Evolutionary conservation across 2,113 vertebrate species (phyloP), one percentile per base, ranked within the genome.

Genomic region (Toxotes jaculatrix): DNA sequence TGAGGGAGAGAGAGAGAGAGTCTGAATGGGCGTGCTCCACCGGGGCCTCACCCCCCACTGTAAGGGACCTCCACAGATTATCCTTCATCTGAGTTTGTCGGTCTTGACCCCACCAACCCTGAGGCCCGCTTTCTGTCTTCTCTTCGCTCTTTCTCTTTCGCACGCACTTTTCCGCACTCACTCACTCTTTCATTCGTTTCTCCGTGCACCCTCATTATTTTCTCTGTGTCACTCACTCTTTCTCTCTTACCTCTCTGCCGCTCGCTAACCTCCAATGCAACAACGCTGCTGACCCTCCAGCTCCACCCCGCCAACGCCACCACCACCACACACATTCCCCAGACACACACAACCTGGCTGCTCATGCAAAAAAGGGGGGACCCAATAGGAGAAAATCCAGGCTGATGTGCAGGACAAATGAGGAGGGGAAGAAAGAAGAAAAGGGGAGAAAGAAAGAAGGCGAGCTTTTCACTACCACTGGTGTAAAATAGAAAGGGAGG

Each of bases 51-150:
- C 93, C 94, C 92, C 94, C 94, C 89, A 92, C 92, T 88, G 93
- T 79, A 90, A 91, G 80, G 92, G 79, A 93, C 91, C 95, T 94
- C 90, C 85, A 88, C 91, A 94, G 94, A 95, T 95, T 94, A 96
- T 94, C 94, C 93, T 93, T 93, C 91, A 93, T 93, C 93, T 91
- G 90, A 94, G 93, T 62, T 81, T 87, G 89, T 93, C 80, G 70
- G 77, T 80, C 67, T 80, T 91, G 91, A 94, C 92, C 93, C 67
- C 90, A 87, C n/a, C 7, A 70, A 92, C 91, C 91, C 88, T n/a
- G 77, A 88, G 83, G 83, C 89, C 74, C 80, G 1, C 43, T 76
- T 69, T 65, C 51, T 63, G 60, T 87, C 79, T 86, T 55, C 34
- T 17, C 11, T 49, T 80, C 51, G 56, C 79, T 73, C 34, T 59